A percentile compares a stretch with the other conserved stretches of the same genome.
Evolutionary conservation across 2,113 vertebrate genomes (phyloP).

Genomic region (Dissostichus mawsoni): DNA sequence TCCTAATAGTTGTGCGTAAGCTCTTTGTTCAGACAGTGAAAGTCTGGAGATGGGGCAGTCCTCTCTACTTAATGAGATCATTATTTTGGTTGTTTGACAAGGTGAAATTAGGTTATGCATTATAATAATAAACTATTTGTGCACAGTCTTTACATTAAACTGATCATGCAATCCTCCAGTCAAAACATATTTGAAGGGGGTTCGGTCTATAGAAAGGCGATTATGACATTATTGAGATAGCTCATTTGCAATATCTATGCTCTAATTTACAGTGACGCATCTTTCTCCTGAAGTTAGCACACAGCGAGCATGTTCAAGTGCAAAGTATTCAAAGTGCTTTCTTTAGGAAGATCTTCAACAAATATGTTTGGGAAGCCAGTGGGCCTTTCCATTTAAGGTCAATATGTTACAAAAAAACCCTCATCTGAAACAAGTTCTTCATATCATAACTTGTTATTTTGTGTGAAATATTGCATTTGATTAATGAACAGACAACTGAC

Average conservation of each 20-base stretch:
- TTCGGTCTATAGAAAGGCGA: no score
- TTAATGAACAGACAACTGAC: not conserved
- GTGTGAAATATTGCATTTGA: not conserved
- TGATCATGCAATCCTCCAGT: not conserved
- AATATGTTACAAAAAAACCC: no score
- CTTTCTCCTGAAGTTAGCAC: no score
- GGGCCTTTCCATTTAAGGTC: not conserved
- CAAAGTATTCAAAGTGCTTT: no score
- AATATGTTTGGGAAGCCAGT: not conserved
- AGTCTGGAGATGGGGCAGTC: conserved; percentile 5
- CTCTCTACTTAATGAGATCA: not conserved
- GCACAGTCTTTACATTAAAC: not conserved
- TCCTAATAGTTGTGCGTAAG: not conserved
- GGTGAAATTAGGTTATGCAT: not conserved
- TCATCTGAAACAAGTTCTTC: not conserved
- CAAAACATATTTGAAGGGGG: no score
- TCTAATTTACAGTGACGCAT: no score
- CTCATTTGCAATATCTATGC: no score
- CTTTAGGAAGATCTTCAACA: not conserved
- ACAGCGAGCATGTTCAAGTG: no score
- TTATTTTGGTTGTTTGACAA: not conserved
- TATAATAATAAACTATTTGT: not conserved
- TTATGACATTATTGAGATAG: no score
- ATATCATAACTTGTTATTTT: not conserved
- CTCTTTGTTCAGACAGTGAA: conserved; percentile 11